phyloP scores from a whole-genome alignment of 2,888 invertebrate species.

The Actias luna region DNA sequence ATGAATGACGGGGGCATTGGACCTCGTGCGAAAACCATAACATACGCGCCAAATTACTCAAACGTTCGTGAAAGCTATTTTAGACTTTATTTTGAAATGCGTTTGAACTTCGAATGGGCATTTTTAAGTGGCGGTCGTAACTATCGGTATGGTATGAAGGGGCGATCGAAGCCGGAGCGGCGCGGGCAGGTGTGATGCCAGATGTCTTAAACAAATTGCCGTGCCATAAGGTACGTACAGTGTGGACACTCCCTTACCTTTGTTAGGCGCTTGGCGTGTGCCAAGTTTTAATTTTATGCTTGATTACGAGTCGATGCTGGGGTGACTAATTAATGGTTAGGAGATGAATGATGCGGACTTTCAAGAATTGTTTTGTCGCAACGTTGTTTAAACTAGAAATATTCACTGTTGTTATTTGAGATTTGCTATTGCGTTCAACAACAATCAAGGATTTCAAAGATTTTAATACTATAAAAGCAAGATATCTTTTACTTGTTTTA shows the following conservation, averaged over 20 bases:
- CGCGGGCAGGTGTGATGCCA: slow-evolving; percentile 77
- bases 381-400: slow-evolving; percentile 27
- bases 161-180: slow-evolving; percentile 46
- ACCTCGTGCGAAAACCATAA: slow-evolving; percentile 70
- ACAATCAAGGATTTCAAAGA: background rate
- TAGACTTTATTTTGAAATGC: slow-evolving; percentile 37
- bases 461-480: no score
- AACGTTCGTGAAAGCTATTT: slow-evolving; percentile 27
- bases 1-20: slow-evolving; percentile 71
- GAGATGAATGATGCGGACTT: slow-evolving; percentile 58
- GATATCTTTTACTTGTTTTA: no score
- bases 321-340: slow-evolving; percentile 74
- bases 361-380: slow-evolving; percentile 42
- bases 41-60: slow-evolving; percentile 39
- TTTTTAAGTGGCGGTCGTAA: slow-evolving; percentile 26
- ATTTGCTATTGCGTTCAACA: background rate
- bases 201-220: slow-evolving; percentile 81
- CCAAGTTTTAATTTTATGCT: slow-evolving; percentile 82
- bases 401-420: background rate
- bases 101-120: slow-evolving; percentile 24
- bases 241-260: slow-evolving; percentile 75
- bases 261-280: slow-evolving; percentile 73
- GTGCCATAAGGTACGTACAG: slow-evolving; percentile 74
- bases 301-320: slow-evolving; percentile 69
- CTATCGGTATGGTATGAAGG: slow-evolving; percentile 56